Conservation (phyloP, 2,797 vertebrate species). For the Leuciscus waleckii region DNA sequence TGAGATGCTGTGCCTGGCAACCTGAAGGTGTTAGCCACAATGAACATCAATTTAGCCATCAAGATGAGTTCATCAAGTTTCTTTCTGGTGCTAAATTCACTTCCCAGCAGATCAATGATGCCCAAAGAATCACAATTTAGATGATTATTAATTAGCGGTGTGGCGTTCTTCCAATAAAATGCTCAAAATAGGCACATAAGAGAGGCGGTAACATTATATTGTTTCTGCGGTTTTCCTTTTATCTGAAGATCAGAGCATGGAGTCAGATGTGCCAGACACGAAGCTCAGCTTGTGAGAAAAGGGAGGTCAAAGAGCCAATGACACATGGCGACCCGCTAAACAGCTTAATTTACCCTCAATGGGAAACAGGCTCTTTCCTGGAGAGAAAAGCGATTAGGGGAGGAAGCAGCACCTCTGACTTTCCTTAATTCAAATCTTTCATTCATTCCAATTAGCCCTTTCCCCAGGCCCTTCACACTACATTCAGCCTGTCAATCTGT, state of each 20-base stretch:
- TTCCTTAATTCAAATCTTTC: conserved; percentile 72
- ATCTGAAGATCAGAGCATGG: conserved; percentile 20
- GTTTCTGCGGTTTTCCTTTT: conserved; percentile 37
- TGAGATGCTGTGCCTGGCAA: not conserved
- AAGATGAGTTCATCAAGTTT: conserved; percentile 41
- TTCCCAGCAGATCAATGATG: conserved; percentile 36
- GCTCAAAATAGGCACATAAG: not conserved
- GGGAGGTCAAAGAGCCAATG: conserved; percentile 62
- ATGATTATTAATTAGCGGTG: conserved; percentile 37
- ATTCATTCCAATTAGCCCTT: conserved; percentile 76
- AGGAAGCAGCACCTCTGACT: conserved; percentile 68
- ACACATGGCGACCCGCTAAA: conserved; percentile 67
- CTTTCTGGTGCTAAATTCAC: conserved; percentile 40
- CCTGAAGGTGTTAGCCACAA: conserved; percentile 31
- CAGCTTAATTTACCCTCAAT: conserved; percentile 68
- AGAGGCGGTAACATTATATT: conserved; percentile 20
- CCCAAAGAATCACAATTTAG: conserved; percentile 23
- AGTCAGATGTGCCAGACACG: conserved; percentile 23
- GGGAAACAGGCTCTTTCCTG: conserved; percentile 57
- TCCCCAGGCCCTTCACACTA: conserved; percentile 61
- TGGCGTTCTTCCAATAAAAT: conserved; percentile 36
- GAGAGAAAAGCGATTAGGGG: conserved; percentile 68
- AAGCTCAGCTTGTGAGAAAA: conserved; percentile 50
- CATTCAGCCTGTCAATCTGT: conserved; percentile 67
- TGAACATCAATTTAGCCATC: conserved; percentile 47